A percentile compares a stretch with the other conserved stretches of the same genome.
Evolutionary conservation across 2,888 invertebrate genomes (phyloP).

Genomic region (Xestobium rufovillosum): DNA sequence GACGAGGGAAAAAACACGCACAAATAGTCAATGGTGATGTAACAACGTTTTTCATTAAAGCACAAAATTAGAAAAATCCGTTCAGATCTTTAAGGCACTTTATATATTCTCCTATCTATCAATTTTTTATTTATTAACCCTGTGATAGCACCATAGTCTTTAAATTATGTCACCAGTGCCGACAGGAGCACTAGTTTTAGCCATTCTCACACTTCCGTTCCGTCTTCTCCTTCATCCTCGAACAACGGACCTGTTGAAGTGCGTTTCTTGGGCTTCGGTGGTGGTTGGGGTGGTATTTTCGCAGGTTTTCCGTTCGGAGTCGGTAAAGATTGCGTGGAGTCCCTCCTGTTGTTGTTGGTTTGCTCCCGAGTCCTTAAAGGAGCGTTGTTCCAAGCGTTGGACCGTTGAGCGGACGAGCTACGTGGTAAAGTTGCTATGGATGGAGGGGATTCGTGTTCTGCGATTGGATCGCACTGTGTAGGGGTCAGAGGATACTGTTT

Average conservation of each 20-base stretch:
- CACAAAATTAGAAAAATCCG: too few relatives aligned
- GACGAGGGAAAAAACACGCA: too few relatives aligned
- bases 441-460: slow-evolving; percentile 48
- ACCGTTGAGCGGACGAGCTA: too few relatives aligned
- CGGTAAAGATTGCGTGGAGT: slow-evolving; percentile 33
- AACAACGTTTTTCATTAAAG: too few relatives aligned
- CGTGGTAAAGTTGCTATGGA: slow-evolving; percentile 42
- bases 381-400: too few relatives aligned
- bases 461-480: slow-evolving; percentile 46
- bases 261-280: slow-evolving; percentile 77
- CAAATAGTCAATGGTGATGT: too few relatives aligned
- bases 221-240: slow-evolving; percentile 83
- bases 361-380: too few relatives aligned
- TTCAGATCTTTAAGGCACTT: too few relatives aligned
- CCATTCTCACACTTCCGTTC: slow-evolving; percentile 72
- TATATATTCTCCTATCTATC: too few relatives aligned
- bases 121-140: too few relatives aligned
- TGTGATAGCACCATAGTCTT: slow-evolving; percentile 26
- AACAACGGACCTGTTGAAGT: slow-evolving; percentile 67
- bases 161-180: slow-evolving; percentile 32
- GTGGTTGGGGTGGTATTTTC: slow-evolving; percentile 76
- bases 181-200: slow-evolving; percentile 39
- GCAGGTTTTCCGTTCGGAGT: slow-evolving; percentile 19
- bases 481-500: slow-evolving; percentile 35
- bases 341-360: too few relatives aligned